phyloP scores from a whole-genome alignment of 1,140 invertebrate genomes.

The Cydia amplana region DNA sequence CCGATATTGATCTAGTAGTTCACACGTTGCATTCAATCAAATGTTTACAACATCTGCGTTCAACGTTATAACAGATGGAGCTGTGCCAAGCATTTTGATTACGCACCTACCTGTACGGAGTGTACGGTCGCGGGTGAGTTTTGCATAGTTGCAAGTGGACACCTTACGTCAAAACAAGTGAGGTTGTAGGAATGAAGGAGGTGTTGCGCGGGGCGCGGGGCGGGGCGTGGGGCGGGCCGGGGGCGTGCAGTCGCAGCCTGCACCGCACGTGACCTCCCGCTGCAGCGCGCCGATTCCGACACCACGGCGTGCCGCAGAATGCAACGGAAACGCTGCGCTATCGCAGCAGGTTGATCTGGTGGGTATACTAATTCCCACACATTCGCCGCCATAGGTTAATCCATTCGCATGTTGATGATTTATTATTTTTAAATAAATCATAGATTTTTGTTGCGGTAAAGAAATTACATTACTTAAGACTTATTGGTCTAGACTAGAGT shows the following conservation, averaged over 20 bases:
- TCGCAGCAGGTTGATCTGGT: background rate
- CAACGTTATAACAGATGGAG: slow-evolving; percentile 13
- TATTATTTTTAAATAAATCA: too few relatives aligned
- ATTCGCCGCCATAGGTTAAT: background rate
- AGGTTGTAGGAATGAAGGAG: slow-evolving; percentile 47
- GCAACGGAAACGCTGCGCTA: background rate
- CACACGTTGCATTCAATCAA: slow-evolving; percentile 20
- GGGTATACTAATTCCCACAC: background rate
- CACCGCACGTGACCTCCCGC: slow-evolving; percentile 55
- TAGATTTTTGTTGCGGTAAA: too few relatives aligned
- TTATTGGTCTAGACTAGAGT: too few relatives aligned
- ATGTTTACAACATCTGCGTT: slow-evolving; percentile 6
- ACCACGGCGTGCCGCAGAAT: background rate
- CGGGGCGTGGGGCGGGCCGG: slow-evolving; percentile 46
- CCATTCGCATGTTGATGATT: too few relatives aligned
- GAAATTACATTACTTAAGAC: too few relatives aligned
- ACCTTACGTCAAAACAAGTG: slow-evolving; percentile 77
- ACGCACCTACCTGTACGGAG: background rate
- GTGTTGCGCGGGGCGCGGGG: slow-evolving; percentile 40
- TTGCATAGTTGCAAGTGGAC: slow-evolving; percentile 71
- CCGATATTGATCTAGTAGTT: slow-evolving; percentile 11
- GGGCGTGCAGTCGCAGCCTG: slow-evolving; percentile 56
- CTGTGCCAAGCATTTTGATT: slow-evolving; percentile 1
- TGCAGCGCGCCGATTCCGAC: slow-evolving; percentile 17
- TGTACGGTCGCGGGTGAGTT: slow-evolving; percentile 51